phyloP scores from a whole-genome alignment of 2,888 invertebrate genomes.

The Lycocerus yunnanus region DNA sequence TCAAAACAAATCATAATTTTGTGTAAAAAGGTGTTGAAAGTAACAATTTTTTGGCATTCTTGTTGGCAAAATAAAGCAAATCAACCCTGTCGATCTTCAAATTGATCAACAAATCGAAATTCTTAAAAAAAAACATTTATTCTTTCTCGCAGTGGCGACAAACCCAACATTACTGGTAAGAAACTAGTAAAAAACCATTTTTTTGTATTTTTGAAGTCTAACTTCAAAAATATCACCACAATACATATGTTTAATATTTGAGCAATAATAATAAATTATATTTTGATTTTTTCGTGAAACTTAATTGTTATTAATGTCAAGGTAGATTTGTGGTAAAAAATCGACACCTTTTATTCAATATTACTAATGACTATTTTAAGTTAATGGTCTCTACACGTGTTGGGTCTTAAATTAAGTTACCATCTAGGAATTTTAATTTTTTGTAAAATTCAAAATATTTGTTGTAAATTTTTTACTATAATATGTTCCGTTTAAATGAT shows the following conservation, averaged over 20 bases:
- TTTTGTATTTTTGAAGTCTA: too few species aligned
- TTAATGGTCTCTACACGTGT: neutral
- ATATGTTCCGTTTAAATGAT: neutral
- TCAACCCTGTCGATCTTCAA: too few species aligned
- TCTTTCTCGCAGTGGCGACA: too few species aligned
- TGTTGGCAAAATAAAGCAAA: too few species aligned
- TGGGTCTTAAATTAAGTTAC: neutral
- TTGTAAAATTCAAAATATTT: neutral
- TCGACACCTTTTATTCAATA: neutral
- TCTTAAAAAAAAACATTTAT: too few species aligned
- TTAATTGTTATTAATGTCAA: neutral
- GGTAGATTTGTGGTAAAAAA: neutral
- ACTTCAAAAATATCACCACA: too few species aligned
- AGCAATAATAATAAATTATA: neutral
- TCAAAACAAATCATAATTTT: too few species aligned
- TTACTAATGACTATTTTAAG: neutral
- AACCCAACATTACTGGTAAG: too few species aligned
- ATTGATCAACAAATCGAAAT: too few species aligned
- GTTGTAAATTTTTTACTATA: neutral
- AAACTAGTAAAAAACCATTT: too few species aligned
- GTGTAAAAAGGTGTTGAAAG: too few species aligned
- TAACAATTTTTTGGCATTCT: too few species aligned
- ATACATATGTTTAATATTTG: neutral
- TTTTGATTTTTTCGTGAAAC: neutral
- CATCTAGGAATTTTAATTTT: neutral